Evolutionary conservation across 1,140 invertebrate genomes (phyloP).

Genomic region (Octopus bimaculoides): DNA sequence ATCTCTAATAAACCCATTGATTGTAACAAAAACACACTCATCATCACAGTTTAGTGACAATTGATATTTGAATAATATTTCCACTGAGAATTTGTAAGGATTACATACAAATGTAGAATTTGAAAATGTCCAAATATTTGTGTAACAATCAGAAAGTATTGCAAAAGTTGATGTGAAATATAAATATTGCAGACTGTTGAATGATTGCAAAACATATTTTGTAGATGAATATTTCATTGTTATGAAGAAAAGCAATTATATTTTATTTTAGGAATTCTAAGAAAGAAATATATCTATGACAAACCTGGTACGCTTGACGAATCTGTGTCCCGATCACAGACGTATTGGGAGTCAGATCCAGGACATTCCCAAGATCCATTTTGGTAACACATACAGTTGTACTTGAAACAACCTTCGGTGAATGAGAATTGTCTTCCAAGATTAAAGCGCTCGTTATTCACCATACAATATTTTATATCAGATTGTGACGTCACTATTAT

Average conservation of each 20-base stretch:
- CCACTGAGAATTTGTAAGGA: too few relatives aligned
- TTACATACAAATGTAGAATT: too few relatives aligned
- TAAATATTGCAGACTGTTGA: too few relatives aligned
- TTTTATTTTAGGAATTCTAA: not conserved
- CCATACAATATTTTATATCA: not conserved
- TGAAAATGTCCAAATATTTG: too few relatives aligned
- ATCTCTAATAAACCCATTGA: conserved; percentile 15
- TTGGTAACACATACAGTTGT: conserved; percentile 36
- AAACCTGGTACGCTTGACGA: not conserved
- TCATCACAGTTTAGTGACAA: not conserved
- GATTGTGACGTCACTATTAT: conserved; percentile 6
- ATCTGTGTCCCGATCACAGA: conserved; percentile 20
- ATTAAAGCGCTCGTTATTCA: not conserved
- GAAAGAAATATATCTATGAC: not conserved
- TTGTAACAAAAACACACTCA: not conserved
- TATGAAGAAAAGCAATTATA: not conserved
- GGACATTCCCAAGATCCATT: conserved; percentile 34
- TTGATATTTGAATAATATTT: not conserved
- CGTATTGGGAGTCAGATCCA: conserved; percentile 17
- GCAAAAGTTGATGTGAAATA: too few relatives aligned
- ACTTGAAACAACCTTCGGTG: conserved; percentile 28
- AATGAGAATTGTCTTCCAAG: conserved; percentile 13
- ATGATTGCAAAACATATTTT: too few relatives aligned
- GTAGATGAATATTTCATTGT: not conserved
- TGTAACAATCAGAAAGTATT: too few relatives aligned